phyloP scores from a whole-genome alignment of 2,113 vertebrate species.

The Trochalopteron elliotii region DNA sequence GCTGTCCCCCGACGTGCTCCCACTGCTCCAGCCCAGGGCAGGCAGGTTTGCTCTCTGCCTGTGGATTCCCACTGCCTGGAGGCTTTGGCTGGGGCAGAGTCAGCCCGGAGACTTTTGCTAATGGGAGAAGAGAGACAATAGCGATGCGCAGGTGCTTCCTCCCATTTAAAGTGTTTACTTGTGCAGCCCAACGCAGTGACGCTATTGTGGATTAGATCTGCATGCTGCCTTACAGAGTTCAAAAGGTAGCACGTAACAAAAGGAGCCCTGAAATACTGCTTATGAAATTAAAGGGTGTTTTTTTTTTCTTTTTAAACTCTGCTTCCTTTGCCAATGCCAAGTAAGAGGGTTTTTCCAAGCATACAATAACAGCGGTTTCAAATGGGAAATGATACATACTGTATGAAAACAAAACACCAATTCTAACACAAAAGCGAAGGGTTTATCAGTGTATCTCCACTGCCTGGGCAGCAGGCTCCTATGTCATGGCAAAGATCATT shows the following conservation, averaged over 20 bases:
- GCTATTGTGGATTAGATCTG: neutral
- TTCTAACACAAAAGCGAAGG: neutral
- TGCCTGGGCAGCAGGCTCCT: neutral
- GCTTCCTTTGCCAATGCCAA: slow-evolving; percentile 44
- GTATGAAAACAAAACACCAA: neutral
- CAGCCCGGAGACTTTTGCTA: slow-evolving; percentile 1
- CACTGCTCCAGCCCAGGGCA: neutral
- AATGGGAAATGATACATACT: slow-evolving; percentile 40
- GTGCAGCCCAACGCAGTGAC: slow-evolving; percentile 12
- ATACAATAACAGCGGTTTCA: neutral
- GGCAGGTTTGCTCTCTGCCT: neutral
- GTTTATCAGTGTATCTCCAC: neutral
- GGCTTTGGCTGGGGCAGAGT: neutral
- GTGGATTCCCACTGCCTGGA: neutral
- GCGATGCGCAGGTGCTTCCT: slow-evolving; percentile 59
- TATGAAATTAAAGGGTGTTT: neutral
- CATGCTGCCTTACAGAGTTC: slow-evolving; percentile 35
- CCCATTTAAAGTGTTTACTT: slow-evolving; percentile 69
- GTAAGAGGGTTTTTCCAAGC: slow-evolving; percentile 37
- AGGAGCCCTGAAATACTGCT: slow-evolving; percentile 43
- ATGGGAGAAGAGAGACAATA: slow-evolving; percentile 51
- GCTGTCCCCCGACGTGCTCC: rapidly evolving
- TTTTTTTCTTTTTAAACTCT: neutral
- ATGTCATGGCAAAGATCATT: neutral
- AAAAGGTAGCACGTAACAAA: slow-evolving; percentile 54